Conservation (phyloP, 1,140 invertebrate species). For the Nautilus pompilius region DNA sequence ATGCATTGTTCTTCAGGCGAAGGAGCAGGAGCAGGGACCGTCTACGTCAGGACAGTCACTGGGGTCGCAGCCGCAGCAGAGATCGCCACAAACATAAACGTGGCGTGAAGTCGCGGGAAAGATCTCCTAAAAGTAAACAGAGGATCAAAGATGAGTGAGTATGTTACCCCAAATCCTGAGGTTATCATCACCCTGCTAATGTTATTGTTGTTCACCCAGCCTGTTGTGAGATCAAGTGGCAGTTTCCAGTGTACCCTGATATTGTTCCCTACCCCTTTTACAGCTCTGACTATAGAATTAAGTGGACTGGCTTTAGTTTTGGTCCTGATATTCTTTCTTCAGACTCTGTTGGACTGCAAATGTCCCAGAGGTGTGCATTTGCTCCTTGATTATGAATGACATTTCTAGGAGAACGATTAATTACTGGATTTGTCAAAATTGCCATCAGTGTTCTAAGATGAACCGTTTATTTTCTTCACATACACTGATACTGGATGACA, state of each 20-base stretch:
- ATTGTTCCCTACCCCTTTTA: neutral
- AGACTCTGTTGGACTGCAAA: too few species aligned
- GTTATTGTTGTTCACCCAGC: too few species aligned
- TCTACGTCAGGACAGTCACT: constrained; percentile 13
- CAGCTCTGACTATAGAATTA: neutral
- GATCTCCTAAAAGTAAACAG: constrained; percentile 20
- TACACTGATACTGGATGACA: too few species aligned
- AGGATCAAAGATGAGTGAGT: constrained; percentile 20
- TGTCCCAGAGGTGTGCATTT: too few species aligned
- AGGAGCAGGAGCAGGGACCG: constrained; percentile 5
- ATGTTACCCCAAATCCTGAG: too few species aligned
- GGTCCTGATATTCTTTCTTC: too few species aligned
- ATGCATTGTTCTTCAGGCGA: neutral
- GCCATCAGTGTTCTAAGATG: too few species aligned
- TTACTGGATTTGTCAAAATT: too few species aligned
- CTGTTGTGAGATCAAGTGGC: neutral
- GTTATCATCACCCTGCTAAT: too few species aligned
- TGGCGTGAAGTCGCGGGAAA: neutral
- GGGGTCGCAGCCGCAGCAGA: constrained; percentile 18
- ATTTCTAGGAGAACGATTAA: too few species aligned
- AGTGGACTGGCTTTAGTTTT: neutral
- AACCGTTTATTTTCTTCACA: too few species aligned
- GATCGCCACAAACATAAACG: constrained; percentile 22
- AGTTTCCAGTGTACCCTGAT: neutral
- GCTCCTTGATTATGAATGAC: too few species aligned